These are phyloP conservation scores for Turritopsis dohrnii DNA, from an alignment of 30 jellyfish, hydroid and myxozoan species.

Conservation along the genomic window DNA sequence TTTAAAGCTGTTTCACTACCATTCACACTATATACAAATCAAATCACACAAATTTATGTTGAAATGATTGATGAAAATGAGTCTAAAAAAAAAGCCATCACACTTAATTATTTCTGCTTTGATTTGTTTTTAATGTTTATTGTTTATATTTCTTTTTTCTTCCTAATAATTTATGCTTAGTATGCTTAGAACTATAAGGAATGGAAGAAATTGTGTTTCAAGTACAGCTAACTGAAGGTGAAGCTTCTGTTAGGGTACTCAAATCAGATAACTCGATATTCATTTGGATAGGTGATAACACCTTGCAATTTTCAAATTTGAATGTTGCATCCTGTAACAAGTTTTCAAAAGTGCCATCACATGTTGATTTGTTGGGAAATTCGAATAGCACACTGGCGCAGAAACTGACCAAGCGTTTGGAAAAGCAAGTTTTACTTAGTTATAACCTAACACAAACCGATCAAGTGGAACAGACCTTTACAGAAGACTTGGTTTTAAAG, in stretches of 20 bases:
- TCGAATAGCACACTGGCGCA: conserved; percentile 22
- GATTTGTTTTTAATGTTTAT: neutral
- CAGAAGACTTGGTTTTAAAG: conserved; percentile 24
- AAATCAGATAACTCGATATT: conserved; percentile 4
- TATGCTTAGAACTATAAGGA: neutral
- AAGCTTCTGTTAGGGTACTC: neutral
- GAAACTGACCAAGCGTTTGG: conserved; percentile 32
- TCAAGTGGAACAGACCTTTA: neutral
- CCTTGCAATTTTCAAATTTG: conserved; percentile 13
- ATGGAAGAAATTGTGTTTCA: conserved; percentile 20
- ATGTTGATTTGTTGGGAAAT: conserved; percentile 25
- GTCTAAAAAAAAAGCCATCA: too few species aligned
- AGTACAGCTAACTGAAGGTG: conserved; percentile 11
- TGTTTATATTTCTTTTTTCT: too few species aligned
- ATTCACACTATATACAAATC: too few species aligned
- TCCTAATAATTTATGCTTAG: neutral
- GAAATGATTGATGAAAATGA: too few species aligned
- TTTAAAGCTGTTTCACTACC: too few species aligned
- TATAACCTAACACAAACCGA: conserved; percentile 9
- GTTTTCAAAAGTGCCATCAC: conserved; percentile 11
- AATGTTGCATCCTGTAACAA: conserved; percentile 19
- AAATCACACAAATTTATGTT: too few species aligned
- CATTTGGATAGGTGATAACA: conserved; percentile 32
- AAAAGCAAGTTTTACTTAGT: conserved; percentile 33
- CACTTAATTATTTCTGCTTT: too few species aligned